A percentile compares a stretch with the other conserved stretches of the same genome.
Conservation (phyloP, 1,140 invertebrate genomes). For the Globodera ellingtonae region DNA sequence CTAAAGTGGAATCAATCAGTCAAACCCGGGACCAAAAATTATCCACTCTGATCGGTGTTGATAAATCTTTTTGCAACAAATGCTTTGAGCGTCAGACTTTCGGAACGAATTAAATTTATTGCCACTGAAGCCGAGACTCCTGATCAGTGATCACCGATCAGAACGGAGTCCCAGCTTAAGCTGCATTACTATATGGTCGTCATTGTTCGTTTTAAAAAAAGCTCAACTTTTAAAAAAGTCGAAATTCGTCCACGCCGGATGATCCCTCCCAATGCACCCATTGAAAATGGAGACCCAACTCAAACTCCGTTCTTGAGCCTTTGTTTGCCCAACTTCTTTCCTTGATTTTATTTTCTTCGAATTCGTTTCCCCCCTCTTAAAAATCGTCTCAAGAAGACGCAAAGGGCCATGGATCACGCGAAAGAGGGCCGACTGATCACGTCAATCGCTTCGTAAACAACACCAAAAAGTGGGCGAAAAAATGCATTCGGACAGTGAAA, state of each 20-base stretch:
- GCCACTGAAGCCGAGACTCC: too few species aligned
- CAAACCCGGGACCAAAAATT: not conserved
- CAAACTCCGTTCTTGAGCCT: not conserved
- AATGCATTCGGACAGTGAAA: too few species aligned
- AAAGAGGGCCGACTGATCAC: not conserved
- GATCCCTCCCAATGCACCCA: not conserved
- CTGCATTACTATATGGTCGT: too few species aligned
- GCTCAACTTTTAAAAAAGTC: not conserved
- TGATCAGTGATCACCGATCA: not conserved
- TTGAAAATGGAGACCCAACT: not conserved
- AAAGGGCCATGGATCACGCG: constrained; percentile 1
- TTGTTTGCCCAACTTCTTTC: constrained; percentile 12
- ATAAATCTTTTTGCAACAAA: not conserved
- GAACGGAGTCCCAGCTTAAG: not conserved
- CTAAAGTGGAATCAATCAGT: not conserved
- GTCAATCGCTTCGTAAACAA: constrained; percentile 1
- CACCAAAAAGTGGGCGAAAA: not conserved
- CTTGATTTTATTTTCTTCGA: constrained; percentile 8
- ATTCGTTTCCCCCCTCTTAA: not conserved
- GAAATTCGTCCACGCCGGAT: not conserved
- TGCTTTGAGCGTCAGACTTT: not conserved
- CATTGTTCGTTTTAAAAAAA: not conserved
- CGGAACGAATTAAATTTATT: not conserved
- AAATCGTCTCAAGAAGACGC: constrained; percentile 14
- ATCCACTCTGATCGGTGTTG: not conserved